Evolutionary conservation across 2,113 vertebrate species (phyloP).

Genomic region (Epinephelus fuscoguttatus): DNA sequence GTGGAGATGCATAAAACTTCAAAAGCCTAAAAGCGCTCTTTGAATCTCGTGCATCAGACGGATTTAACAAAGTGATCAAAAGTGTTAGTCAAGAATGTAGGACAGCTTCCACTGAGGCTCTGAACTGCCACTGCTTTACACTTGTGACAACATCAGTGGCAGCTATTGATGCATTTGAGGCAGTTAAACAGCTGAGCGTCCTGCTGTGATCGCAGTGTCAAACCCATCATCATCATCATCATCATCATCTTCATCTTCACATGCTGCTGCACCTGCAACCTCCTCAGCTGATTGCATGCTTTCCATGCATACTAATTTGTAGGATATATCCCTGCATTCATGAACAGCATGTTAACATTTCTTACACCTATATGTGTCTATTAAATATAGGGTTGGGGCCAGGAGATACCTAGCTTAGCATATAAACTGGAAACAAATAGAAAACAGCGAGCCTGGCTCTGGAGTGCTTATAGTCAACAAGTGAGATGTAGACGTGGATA

Average conservation of each 20-base stretch:
- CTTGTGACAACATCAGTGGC: conserved; percentile 4
- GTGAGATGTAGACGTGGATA: neutral
- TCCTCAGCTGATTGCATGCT: neutral
- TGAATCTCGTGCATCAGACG: conserved; percentile 32
- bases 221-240: neutral
- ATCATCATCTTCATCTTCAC: neutral
- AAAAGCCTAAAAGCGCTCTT: conserved; percentile 28
- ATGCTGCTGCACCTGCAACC: conserved; percentile 5
- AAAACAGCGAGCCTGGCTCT: neutral
- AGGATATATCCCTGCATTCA: too few species aligned
- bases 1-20: conserved; percentile 24
- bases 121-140: neutral
- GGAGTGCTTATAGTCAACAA: neutral
- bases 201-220: conserved; percentile 16
- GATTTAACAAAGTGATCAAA: conserved; percentile 14
- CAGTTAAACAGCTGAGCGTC: conserved; percentile 6
- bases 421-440: neutral
- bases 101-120: conserved; percentile 10
- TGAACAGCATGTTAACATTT: too few species aligned
- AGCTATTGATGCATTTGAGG: conserved; percentile 16
- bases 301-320: too few species aligned
- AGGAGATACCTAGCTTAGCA: neutral
- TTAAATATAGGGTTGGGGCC: neutral
- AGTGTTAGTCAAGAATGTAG: conserved; percentile 26
- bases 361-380: neutral